Percentiles rank a stretch among this genome's conserved stretches.
phyloP scores from a whole-genome alignment of 2,888 invertebrate genomes.

The Hydrotaea cyrtoneurina region DNA sequence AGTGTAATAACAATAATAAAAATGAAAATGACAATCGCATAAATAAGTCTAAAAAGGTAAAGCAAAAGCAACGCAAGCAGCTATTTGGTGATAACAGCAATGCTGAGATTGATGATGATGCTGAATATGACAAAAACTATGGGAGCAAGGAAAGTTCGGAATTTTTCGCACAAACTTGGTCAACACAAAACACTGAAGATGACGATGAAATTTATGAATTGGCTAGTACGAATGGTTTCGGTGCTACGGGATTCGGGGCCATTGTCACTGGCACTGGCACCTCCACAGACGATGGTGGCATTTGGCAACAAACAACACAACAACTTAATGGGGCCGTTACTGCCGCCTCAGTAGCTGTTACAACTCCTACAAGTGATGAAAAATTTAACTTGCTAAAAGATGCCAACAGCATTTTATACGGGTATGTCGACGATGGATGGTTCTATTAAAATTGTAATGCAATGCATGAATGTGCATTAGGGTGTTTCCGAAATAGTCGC shows the following conservation, averaged over 20 bases:
- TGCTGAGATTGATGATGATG: background rate
- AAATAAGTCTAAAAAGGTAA: conserved; percentile 24
- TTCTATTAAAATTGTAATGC: too few species aligned
- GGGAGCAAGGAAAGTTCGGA: conserved; percentile 17
- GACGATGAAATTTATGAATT: conserved; percentile 29
- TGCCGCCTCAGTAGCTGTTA: background rate
- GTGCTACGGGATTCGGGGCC: conserved; percentile 37
- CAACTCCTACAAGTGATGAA: background rate
- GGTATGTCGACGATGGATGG: conserved; percentile 34
- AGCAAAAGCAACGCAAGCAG: conserved; percentile 12
- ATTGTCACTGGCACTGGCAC: conserved; percentile 39
- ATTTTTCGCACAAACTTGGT: background rate
- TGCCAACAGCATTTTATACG: conserved; percentile 43
- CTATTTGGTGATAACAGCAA: background rate
- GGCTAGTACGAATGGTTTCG: background rate
- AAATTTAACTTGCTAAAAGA: conserved; percentile 46
- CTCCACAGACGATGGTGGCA: background rate
- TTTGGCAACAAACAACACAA: background rate
- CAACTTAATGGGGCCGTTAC: background rate
- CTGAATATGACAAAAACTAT: background rate
- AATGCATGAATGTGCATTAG: too few species aligned
- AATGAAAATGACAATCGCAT: conserved; percentile 43
- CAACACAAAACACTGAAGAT: conserved; percentile 31
- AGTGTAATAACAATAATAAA: conserved; percentile 72
- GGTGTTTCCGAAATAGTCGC: too few species aligned